Evolutionary conservation across 2,113 vertebrate genomes (phyloP), one percentile per base, ranked within the genome.

Genomic region (Cinclus mexicanus): DNA sequence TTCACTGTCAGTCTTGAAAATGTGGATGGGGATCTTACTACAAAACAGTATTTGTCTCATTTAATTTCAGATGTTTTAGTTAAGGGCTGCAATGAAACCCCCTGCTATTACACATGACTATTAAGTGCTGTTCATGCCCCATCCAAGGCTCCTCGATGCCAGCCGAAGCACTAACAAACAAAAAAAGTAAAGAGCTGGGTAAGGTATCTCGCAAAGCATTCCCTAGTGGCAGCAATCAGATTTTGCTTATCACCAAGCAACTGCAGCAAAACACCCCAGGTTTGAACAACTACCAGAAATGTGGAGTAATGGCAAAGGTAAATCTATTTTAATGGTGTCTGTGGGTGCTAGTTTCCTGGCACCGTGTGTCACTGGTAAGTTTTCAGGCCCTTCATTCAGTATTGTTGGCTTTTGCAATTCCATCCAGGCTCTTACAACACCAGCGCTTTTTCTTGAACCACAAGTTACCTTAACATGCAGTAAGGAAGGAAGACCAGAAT

Each of bases 391-490:
- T 50, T 69, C 20, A 92, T 59, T 67, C 90, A 61, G 64, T 21
- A 1, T 10, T 70, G 65, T 5, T 10, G 67, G 44, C 64, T 95
- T 87, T 94, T 94, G 95, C 95, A 97, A 92, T 59, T 71, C 76
- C 21, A 9, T 9, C 56, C 8, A 2, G 2, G 37, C 25, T 81
- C 86, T 95, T 95, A 85, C 95, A 75, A 92, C 91, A 97, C 31
- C 56, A 75, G 95, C 9, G 56, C 95, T 87, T 94, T 83, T 93
- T 95, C 95, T 23, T 81, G 95, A 83, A 89, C 37, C 72, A 4
- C 91, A 42, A 81, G 86, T 81, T 86, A 46, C 26, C 69, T 24
- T 57, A 37, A 28, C 23, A 28, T 1, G 0, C 1, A 41, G 21
- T 7, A 39, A 78, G 35, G 12, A 65, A 33, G 25, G 14, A 71